phyloP scores from a whole-genome alignment of 2,888 invertebrate species.

The Phyto melanocephala region DNA sequence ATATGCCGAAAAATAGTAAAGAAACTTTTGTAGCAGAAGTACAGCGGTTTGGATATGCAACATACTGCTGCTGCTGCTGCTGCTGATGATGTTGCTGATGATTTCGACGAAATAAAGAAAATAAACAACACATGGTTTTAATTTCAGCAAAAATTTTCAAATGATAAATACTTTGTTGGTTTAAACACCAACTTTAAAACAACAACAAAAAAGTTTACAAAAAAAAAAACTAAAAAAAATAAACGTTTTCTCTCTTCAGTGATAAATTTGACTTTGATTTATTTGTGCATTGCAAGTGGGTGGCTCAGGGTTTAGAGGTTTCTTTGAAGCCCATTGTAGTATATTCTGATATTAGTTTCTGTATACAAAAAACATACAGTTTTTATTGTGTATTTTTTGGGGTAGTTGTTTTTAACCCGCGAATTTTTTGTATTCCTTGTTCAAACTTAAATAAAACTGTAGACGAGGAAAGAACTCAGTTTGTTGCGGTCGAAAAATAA shows the following conservation, averaged over 20 bases:
- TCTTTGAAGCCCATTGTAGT: not conserved
- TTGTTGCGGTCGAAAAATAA: slow-evolving; percentile 26
- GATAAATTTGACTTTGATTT: slow-evolving; percentile 61
- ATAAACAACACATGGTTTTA: slow-evolving; percentile 62
- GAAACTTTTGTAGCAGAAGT: slow-evolving; percentile 58
- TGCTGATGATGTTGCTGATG: slow-evolving; percentile 39
- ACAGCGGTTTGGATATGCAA: slow-evolving; percentile 44
- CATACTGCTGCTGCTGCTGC: not conserved
- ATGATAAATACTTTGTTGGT: slow-evolving; percentile 32
- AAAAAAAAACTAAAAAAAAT: not conserved
- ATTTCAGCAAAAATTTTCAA: slow-evolving; percentile 15
- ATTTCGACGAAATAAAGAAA: slow-evolving; percentile 53
- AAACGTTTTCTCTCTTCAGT: slow-evolving; percentile 37
- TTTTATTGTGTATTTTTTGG: no score
- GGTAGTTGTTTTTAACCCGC: not conserved
- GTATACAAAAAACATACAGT: not conserved
- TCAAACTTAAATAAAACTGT: slow-evolving; percentile 44
- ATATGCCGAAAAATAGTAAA: slow-evolving; percentile 35
- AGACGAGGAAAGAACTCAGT: not conserved
- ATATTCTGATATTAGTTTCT: slow-evolving; percentile 39
- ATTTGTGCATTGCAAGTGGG: slow-evolving; percentile 30
- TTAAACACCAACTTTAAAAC: no score
- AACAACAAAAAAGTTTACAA: not conserved
- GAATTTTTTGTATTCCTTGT: not conserved
- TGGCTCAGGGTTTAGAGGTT: not conserved